These are phyloP conservation scores for Macrotis lagotis DNA, from an alignment of 2,113 vertebrate genomes.

Conservation along the genomic window DNA sequence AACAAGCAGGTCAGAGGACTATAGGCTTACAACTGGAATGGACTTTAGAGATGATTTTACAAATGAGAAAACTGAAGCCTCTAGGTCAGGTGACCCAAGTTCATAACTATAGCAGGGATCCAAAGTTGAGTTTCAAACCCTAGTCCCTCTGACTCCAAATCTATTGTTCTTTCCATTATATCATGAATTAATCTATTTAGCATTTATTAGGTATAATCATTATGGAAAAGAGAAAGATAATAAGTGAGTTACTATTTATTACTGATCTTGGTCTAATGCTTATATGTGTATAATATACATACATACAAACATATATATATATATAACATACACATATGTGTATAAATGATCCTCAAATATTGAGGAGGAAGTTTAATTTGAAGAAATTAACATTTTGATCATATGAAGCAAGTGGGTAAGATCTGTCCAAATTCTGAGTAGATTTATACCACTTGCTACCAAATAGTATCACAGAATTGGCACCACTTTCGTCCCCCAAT, in stretches of 20 bases:
- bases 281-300: too few species aligned
- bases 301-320: too few species aligned
- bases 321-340: too few species aligned
- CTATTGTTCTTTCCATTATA: background rate
- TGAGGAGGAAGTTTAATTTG: background rate
- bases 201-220: background rate
- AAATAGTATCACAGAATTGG: background rate
- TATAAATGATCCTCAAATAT: background rate
- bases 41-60: background rate
- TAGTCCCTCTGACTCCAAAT: background rate
- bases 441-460: background rate
- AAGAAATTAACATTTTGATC: background rate
- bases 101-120: background rate
- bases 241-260: slow-evolving; percentile 5
- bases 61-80: background rate
- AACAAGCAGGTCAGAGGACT: background rate
- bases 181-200: background rate
- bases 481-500: fast-evolving
- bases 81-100: background rate
- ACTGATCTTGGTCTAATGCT: background rate
- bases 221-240: background rate
- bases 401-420: background rate
- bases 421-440: background rate
- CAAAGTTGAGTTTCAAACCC: background rate
- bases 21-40: background rate